These are phyloP conservation scores for Sprattus sprattus DNA, from an alignment of 2,113 vertebrate genomes.

Conservation along the genomic window DNA sequence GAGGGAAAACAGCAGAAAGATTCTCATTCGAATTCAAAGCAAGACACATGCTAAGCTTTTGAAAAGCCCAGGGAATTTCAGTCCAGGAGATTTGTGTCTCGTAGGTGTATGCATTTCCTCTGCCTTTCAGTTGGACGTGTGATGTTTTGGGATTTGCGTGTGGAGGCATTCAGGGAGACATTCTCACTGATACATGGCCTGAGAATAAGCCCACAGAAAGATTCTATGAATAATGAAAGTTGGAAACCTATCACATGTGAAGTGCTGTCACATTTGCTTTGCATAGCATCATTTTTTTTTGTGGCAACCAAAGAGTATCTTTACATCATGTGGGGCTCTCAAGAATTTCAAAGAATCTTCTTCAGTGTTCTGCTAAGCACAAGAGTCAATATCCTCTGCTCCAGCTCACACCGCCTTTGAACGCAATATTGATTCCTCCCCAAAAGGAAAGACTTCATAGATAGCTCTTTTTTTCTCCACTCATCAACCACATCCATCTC, in stretches of 20 bases:
- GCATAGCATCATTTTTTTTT: neutral
- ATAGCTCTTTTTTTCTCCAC: neutral
- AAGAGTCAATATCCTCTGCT: constrained; percentile 52
- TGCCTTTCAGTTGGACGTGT: neutral
- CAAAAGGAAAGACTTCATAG: constrained; percentile 35
- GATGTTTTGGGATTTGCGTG: neutral
- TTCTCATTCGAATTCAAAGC: neutral
- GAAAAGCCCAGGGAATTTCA: neutral
- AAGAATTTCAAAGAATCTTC: constrained; percentile 23
- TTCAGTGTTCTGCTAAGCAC: constrained; percentile 15
- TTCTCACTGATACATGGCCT: neutral
- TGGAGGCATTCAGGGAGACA: neutral
- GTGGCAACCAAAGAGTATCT: neutral
- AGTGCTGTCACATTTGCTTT: neutral
- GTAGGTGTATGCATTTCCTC: neutral
- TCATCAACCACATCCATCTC: neutral
- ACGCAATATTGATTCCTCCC: constrained; percentile 28
- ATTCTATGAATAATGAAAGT: neutral
- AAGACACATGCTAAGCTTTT: neutral
- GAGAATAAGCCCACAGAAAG: neutral
- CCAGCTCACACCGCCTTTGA: constrained; percentile 47
- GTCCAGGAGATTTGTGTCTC: neutral
- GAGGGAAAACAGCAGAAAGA: neutral
- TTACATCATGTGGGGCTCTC: neutral
- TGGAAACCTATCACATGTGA: neutral